Evolutionary conservation across 1,140 invertebrate genomes (phyloP), one percentile per base, ranked within the genome.

Genomic region (Microplitis mediator): DNA sequence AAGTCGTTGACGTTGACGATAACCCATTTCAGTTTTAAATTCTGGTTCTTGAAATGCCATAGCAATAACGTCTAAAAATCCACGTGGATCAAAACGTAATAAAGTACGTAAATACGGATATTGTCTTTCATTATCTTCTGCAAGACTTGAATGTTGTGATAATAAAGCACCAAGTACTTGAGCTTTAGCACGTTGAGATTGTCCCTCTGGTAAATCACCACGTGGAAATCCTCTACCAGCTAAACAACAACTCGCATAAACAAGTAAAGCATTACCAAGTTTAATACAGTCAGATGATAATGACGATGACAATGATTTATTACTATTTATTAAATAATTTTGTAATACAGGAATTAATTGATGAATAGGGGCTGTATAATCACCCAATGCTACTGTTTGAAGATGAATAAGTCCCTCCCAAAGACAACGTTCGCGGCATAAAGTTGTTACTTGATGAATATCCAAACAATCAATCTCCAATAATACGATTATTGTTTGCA

Each of bases 201-300:
- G 88, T 69, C 91, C 87, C 76, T 94, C 91, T 6, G 94, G 92
- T 75, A 98, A 92, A 79, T 95, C 90, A 11, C 97, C 96, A 52
- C 91, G 91, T 3, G 95, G 97, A 88, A 97, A 98, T 2, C 93
- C 93, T 71, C 95, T 89, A 2, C 97, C 98, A 23, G 95, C 94
- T 75, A 99, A 88, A 82, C 97, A 98, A 80, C 97, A 97, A 68
- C 96, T 97, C 52, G 94, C 90, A 81, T 98, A 98, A 9, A 99
- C 93, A 65, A 99, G 85, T 68, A 99, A 87, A 77, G 96, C 95
- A 79, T 97, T 97, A 14, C 97, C 98, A 23, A 95, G 84, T 78
- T 86, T 87, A 56, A 88, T 87, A 77, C 86, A 88, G 71, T 88
- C 88, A 51, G 81, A 85, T 4, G 86, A 76, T 56, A 82, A 83